Evolutionary conservation across 2,113 vertebrate genomes (phyloP).

Genomic region (Hippolais icterina): DNA sequence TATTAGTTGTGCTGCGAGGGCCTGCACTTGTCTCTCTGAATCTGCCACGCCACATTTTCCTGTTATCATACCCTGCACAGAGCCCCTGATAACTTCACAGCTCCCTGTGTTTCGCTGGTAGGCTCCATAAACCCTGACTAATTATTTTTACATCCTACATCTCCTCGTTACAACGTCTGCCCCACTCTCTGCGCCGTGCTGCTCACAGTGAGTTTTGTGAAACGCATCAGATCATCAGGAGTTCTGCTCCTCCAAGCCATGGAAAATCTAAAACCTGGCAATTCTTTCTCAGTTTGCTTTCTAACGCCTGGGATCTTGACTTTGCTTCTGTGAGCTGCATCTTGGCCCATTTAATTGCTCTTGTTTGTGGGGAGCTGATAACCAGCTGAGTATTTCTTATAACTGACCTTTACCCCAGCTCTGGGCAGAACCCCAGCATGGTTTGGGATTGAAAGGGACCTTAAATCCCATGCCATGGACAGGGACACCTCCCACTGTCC

Average conservation of each 20-base stretch:
- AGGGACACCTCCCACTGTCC: not conserved
- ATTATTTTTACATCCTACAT: conserved; percentile 37
- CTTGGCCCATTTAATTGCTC: not conserved
- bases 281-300: not conserved
- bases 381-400: not conserved
- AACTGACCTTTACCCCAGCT: not conserved
- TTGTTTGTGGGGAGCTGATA: not conserved
- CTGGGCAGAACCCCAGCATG: too few relatives aligned
- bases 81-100: conserved; percentile 4
- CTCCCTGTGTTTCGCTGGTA: not conserved
- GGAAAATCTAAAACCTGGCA: not conserved
- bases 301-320: not conserved
- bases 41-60: not conserved
- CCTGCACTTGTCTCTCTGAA: not conserved
- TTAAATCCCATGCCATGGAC: rapidly evolving
- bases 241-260: not conserved
- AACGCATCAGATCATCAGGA: not conserved
- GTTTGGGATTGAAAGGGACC: not conserved
- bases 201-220: conserved; percentile 8
- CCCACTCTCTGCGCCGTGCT: not conserved
- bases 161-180: not conserved
- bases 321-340: not conserved
- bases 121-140: conserved; percentile 22
- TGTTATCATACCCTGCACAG: not conserved
- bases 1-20: not conserved